Base-by-base conservation (phyloP, 2,797 vertebrate species). In the Scarus forsteni region DNA sequence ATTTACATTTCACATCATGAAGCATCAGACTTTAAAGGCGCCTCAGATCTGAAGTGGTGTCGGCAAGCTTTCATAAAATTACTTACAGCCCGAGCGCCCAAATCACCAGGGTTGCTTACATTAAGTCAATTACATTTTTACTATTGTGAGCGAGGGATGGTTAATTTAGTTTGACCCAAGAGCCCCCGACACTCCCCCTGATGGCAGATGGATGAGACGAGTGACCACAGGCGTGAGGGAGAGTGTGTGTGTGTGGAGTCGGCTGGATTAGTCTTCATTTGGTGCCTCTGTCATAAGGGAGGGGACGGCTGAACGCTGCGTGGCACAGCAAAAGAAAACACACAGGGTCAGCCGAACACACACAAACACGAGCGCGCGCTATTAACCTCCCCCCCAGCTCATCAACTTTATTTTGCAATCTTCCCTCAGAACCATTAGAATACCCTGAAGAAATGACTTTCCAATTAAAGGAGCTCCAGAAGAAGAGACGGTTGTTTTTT, bases 391-490 rank as follows among this genome's bases (percentile, higher is more conserved):
- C 95, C 95, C 94, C 94, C 94, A 97, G 95, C 97, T 93, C 96
- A 97, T 97, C 97, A 98, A 97, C 96, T 98, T 97, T 96, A 96
- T 96, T 98, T 97, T 97, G 97, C 96, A 98, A 98, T 98, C 96
- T 98, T 98, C 96, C 95, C 95, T 96, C 93, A 95, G 96, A 98
- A 98, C 96, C 97, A 99, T 99, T 99, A 98, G 97, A 98, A 98
- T 99, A 98, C 97, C 98, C 98, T 95, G 95, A 99, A 99, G 97
- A 98, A 98, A 98, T 99, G 97, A 97, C 97, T 99, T 99, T 98
- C 96, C 97, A 99, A 99, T 99, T 99, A 99, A 98, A 98, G 96
- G 93, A 95, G 96, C 97, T 98, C 96, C 96, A 94, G 90, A 94
- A 96, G 95, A 96, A 97, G 95, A 96, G 95, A 39, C 1, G 9